Evolutionary conservation across 2,113 vertebrate genomes (phyloP).

Genomic region (Ursus arctos): DNA sequence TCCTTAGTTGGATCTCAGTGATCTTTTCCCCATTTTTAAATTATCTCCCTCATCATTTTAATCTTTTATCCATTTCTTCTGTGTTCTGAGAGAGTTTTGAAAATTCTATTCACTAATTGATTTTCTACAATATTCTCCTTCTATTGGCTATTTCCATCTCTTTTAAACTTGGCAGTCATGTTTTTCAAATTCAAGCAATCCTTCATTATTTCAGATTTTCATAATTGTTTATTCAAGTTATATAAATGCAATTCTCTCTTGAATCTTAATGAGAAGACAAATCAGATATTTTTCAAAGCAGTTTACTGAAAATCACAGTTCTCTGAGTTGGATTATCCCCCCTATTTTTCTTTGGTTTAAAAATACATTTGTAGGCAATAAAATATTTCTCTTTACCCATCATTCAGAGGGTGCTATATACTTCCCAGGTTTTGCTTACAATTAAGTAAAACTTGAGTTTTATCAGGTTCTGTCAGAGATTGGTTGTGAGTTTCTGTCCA

Average conservation of each 20-base stretch:
- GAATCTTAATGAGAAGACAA: conserved; percentile 64
- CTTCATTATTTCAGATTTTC: conserved; percentile 63
- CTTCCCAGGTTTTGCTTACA: conserved; percentile 14
- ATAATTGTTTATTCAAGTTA: conserved; percentile 68
- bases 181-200: conserved; percentile 57
- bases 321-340: background rate
- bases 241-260: conserved; percentile 46
- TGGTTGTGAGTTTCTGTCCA: background rate
- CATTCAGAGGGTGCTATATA: background rate
- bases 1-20: background rate
- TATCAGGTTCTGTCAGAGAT: background rate
- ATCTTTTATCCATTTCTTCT: conserved; percentile 47
- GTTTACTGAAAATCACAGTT: conserved; percentile 35
- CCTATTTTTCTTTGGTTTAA: background rate
- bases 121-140: conserved; percentile 35
- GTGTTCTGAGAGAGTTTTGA: background rate
- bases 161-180: conserved; percentile 40
- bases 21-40: background rate
- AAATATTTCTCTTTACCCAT: background rate
- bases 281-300: conserved; percentile 35
- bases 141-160: background rate
- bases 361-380: conserved; percentile 19
- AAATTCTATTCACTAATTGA: conserved; percentile 45
- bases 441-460: conserved; percentile 21
- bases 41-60: background rate